These are phyloP conservation scores for Toxotes jaculatrix DNA, from an alignment of 2,113 vertebrate genomes.

Conservation along the genomic window DNA sequence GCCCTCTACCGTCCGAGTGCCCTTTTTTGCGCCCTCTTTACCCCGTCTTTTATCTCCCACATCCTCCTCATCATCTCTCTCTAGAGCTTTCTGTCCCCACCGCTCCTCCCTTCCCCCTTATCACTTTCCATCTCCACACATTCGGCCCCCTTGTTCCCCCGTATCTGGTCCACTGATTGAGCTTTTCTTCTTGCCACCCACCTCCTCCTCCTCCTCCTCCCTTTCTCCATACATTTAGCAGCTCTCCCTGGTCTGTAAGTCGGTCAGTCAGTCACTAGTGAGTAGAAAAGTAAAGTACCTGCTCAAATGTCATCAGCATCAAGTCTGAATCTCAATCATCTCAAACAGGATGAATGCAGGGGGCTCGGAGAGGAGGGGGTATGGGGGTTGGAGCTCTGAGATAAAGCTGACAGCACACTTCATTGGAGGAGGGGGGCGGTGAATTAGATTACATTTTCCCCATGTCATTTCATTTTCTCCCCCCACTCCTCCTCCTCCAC, in stretches of 20 bases:
- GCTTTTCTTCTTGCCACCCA: neutral
- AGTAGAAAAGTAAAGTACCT: constrained; percentile 56
- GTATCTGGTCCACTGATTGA: no score
- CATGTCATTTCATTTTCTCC: constrained; percentile 66
- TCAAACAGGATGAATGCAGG: constrained; percentile 61
- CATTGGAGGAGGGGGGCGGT: constrained; percentile 56
- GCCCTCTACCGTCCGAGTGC: constrained; percentile 4
- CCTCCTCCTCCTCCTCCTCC: neutral
- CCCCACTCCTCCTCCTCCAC: neutral
- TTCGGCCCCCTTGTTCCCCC: constrained; percentile 9
- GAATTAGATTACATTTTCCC: constrained; percentile 81
- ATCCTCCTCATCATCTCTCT: neutral
- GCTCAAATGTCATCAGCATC: constrained; percentile 81
- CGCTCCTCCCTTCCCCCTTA: neutral
- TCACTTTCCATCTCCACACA: constrained; percentile 24
- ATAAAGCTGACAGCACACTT: constrained; percentile 85
- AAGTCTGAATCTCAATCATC: constrained; percentile 80
- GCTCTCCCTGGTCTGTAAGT: constrained; percentile 39
- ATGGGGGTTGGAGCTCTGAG: constrained; percentile 56
- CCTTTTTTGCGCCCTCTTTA: constrained; percentile 14
- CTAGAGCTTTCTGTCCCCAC: neutral
- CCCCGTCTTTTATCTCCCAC: constrained; percentile 8
- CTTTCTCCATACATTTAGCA: constrained; percentile 44
- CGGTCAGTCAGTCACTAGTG: constrained; percentile 44
- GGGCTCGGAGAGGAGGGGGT: constrained; percentile 21